Base-by-base conservation (phyloP, 2,113 vertebrate species). In the Ophiodon elongatus region DNA sequence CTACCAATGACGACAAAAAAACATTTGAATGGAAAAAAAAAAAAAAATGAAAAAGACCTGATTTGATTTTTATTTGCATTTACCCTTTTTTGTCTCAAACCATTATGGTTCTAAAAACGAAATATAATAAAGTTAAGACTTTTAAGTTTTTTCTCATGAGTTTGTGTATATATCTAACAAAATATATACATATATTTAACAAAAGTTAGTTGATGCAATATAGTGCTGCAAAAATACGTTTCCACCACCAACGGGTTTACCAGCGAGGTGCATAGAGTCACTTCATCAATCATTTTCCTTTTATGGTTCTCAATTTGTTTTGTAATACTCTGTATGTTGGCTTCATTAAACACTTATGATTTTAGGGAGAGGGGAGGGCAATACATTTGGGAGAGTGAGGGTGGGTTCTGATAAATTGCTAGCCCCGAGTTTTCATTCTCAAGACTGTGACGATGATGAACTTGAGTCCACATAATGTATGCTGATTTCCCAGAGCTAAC, bases 71-170 rank as follows among this genome's bases (percentile, higher is more conserved):
- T 86, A 73, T 88, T 88, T 57, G 64, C 88, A 91, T 93, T 91
- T 93, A 88, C 71, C 84, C 85, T 88, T 91, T n/a, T 91, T 92
- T 92, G 90, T 91, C 84, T 92, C 74, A 90, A 91, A 93, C 92
- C 89, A 83, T 91, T 90, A 89, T 92, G 91, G 93, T 93, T 93
- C 92, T 91, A 90, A 91, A 89, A 94, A 90, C 85, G 82, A 94
- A 95, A 90, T 90, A 94, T 92, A 95, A 95, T 96, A 96, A 96
- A 96, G 90, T 93, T 91, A 95, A 94, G 84, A 95, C 92, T 95
- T 96, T 96, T 94, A 92, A 89, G 89, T 93, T 90, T 79, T 79
- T 85, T 85, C 88, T 95, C 91, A 90, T 88, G 94, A 87, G 87
- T 95, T 94, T 95, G 87, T 95, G 90, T 95, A 89, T 92, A 88